Base-by-base conservation (phyloP, 1,140 invertebrate species). In the Lutraria rhynchaena region DNA sequence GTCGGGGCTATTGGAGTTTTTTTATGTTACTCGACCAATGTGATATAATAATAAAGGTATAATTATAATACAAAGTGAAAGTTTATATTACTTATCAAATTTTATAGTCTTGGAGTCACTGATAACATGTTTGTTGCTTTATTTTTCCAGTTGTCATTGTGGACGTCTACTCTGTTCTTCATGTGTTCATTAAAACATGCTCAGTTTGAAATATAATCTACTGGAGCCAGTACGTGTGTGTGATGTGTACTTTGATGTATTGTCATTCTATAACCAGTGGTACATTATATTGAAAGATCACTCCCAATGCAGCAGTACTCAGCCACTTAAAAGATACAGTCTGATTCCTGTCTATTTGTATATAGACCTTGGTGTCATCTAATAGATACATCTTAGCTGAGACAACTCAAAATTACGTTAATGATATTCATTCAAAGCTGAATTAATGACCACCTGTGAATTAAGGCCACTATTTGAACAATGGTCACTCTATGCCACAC, bases 181-280 rank as follows among this genome's bases (percentile, higher is more conserved):
- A 91, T 99, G 98, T 92, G 98, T 97, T 0, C 95, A 95, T 87
- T 97, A 97, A 92, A 97, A 98, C 89, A 96, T 99, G 81, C 97
- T 98, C 5, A 99, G 99, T 85, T 89, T 99, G 7, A 99, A 99
- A 93, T 99, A 98, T 90, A 95, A 95, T 77, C 93, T 97, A 82
- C 96, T 96, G 89, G 99, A 99, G 93, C 97, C 97, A 19, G 97
- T 98, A n/a, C 94, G 98, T 41, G 98, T 99, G 0, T 99, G 98
- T 93, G 94, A 95, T 83, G 95, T 98, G 35, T 99, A 98, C 92
- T 98, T 97, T 91, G 96, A 98, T 89, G 97, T 99, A 1, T 92
- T 99, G 17, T 96, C 96, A 92, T 86, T 88, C 55, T 86, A 81
- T 73, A 41, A 37, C 7, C n/a, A 33, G 22, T 1, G 19, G 5